These are phyloP conservation scores for Dasyornis broadbenti DNA, from an alignment of 2,113 vertebrate species.

Conservation along the genomic window DNA sequence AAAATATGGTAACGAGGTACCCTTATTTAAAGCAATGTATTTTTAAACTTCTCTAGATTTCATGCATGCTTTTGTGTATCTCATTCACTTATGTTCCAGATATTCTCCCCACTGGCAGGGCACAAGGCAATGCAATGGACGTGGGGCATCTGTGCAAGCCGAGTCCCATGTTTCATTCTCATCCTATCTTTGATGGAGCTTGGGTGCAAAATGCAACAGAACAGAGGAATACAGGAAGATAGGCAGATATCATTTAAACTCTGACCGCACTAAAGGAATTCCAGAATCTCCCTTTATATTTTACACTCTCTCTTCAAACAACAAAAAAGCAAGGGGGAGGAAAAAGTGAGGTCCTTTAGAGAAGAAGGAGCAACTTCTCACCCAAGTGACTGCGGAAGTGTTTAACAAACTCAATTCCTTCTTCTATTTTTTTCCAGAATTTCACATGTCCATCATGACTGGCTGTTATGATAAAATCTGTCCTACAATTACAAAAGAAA, in stretches of 20 bases:
- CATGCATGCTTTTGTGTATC: not conserved
- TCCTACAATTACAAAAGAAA: slow-evolving; percentile 71
- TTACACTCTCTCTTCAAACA: not conserved
- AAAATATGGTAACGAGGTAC: not conserved
- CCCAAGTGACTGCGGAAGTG: slow-evolving; percentile 94
- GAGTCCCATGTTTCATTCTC: not conserved
- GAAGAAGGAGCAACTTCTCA: slow-evolving; percentile 53
- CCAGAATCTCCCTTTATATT: not conserved
- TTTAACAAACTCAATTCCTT: slow-evolving; percentile 98
- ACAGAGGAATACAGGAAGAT: not conserved
- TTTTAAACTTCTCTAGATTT: not conserved
- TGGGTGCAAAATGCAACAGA: not conserved
- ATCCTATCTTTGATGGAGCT: not conserved
- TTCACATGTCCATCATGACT: slow-evolving; percentile 98
- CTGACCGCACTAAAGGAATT: not conserved
- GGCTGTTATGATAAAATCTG: slow-evolving; percentile 94
- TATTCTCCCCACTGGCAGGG: not conserved
- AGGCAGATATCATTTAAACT: not conserved
- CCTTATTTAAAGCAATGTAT: not conserved
- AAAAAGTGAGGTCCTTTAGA: not conserved
- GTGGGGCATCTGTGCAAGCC: not conserved
- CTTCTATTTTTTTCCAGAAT: slow-evolving; percentile 97
- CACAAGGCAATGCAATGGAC: not conserved
- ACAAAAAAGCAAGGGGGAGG: not conserved
- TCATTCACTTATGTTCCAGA: not conserved